Percentiles rank a stretch among this genome's conserved stretches.
phyloP scores from a whole-genome alignment of 2,113 vertebrate species.

The Oncorhynchus masou region DNA sequence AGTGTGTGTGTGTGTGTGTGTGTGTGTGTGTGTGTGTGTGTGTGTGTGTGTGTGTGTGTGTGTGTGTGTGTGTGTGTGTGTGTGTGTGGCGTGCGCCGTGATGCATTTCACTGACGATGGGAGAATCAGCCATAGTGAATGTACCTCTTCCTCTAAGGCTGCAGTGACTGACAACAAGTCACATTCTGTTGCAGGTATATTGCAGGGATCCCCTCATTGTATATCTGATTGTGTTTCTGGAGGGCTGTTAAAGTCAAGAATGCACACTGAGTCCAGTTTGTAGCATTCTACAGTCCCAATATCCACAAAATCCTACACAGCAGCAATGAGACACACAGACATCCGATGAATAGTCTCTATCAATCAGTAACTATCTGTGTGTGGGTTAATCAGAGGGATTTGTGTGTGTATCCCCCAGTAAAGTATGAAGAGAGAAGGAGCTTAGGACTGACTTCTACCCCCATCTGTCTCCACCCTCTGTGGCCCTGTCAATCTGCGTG shows the following conservation, averaged over 20 bases:
- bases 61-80: slow-evolving; percentile 21
- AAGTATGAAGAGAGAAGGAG: neutral
- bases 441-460: neutral
- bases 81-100: neutral
- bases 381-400: neutral
- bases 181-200: neutral
- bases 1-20: slow-evolving; percentile 13
- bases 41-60: neutral
- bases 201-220: neutral
- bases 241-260: neutral
- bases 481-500: neutral
- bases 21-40: slow-evolving; percentile 18
- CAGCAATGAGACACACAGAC: slow-evolving; percentile 4
- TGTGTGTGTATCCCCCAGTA: neutral
- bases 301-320: neutral
- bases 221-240: too few relatives aligned
- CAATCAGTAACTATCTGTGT: slow-evolving; percentile 7
- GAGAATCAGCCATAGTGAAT: neutral
- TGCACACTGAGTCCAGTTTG: neutral
- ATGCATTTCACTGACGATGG: neutral
- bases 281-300: too few relatives aligned
- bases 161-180: neutral
- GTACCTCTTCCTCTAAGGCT: neutral
- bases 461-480: neutral
- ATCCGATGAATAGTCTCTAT: slow-evolving; percentile 16